Percentiles rank a stretch among this genome's conserved stretches.
Evolutionary conservation across 2,113 vertebrate species (phyloP).

Genomic region (Burhinus oedicnemus): DNA sequence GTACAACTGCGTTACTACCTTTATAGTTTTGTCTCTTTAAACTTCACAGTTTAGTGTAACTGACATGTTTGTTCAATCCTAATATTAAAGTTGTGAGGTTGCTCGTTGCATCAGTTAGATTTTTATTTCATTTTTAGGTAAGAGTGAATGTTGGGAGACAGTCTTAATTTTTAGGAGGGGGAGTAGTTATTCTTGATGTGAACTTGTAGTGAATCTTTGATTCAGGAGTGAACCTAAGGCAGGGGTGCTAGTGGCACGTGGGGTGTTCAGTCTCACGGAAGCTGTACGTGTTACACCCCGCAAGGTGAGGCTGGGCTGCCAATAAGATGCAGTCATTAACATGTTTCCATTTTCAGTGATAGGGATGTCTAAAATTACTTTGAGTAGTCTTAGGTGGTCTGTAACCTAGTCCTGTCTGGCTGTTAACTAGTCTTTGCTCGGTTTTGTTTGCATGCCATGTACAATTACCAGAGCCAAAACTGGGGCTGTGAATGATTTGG

Average conservation of each 20-base stretch:
- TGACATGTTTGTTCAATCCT: background rate
- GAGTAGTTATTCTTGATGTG: background rate
- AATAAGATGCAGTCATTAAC: background rate
- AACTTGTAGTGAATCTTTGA: background rate
- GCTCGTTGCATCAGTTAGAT: background rate
- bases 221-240: background rate
- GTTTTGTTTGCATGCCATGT: background rate
- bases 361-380: background rate
- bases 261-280: background rate
- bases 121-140: background rate
- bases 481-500: background rate
- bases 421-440: background rate
- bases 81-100: background rate
- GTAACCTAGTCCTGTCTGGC: background rate
- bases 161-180: background rate
- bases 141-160: background rate
- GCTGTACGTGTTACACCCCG: background rate
- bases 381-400: background rate
- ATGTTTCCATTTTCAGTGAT: background rate
- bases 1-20: background rate
- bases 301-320: background rate
- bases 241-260: background rate
- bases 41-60: background rate
- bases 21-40: background rate
- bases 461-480: background rate